Percentiles rank a stretch among this genome's conserved stretches.
Evolutionary conservation across 1,140 invertebrate species (phyloP).

Genomic region (Drosophila kanapiae): DNA sequence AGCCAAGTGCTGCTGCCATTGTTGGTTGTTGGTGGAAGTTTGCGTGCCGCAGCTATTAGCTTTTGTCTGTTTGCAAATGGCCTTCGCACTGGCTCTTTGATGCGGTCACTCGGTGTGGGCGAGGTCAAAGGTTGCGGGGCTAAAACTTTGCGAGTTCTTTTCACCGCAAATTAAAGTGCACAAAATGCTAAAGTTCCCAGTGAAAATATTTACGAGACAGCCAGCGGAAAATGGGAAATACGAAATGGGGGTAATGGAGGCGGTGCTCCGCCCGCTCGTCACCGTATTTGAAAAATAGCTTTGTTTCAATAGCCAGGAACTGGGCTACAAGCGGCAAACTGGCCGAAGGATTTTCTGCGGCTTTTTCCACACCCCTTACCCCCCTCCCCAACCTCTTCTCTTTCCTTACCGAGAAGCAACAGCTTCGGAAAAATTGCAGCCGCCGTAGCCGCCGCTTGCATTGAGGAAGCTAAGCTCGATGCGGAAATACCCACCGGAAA

Average conservation of each 20-base stretch:
- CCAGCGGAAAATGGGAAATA: slow-evolving; percentile 10
- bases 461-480: slow-evolving; percentile 31
- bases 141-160: slow-evolving; percentile 61
- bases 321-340: slow-evolving; percentile 1
- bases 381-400: too few relatives aligned
- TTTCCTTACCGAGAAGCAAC: not conserved
- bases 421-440: slow-evolving; percentile 60
- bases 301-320: slow-evolving; percentile 68
- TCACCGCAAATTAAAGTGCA: slow-evolving; percentile 79
- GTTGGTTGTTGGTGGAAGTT: slow-evolving; percentile 31
- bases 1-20: slow-evolving; percentile 21
- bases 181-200: slow-evolving; percentile 72
- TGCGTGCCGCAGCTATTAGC: slow-evolving; percentile 55
- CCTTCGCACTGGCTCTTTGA: slow-evolving; percentile 61
- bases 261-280: not conserved
- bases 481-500: slow-evolving; percentile 19
- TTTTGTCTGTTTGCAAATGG: slow-evolving; percentile 68
- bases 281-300: slow-evolving; percentile 65
- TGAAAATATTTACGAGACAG: slow-evolving; percentile 58
- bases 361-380: slow-evolving; percentile 28
- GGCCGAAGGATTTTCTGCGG: slow-evolving; percentile 56
- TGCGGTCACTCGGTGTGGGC: slow-evolving; percentile 58
- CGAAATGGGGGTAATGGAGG: not conserved
- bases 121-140: slow-evolving; percentile 22
- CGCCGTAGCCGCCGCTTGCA: slow-evolving; percentile 60